Evolutionary conservation across 2,113 vertebrate species (phyloP), one percentile per base, ranked within the genome.

Genomic region (Sorex araneus): DNA sequence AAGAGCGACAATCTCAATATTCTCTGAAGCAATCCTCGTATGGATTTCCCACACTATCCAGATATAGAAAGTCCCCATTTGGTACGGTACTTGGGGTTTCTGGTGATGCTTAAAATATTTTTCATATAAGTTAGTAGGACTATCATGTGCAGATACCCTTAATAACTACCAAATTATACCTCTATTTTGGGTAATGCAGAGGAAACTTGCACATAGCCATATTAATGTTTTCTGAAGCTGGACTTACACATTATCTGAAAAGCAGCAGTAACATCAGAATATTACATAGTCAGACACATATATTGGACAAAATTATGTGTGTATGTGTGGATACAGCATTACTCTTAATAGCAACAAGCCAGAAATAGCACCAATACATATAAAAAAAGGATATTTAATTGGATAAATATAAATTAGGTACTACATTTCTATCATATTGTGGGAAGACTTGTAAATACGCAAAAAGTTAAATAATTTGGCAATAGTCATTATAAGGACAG

Each of bases 341-440:
- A 32, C 23, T 66, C 43, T 75, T 34, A 70, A 66, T 43, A 80
- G 4, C 60, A 18, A 40, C 50, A 81, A 81, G 54, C 69, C 50
- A 34, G 36, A 81, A 70, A 87, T 25, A 79, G 30, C 2, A 8
- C 28, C 36, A 57, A 21, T 87, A 23, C 81, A 15, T 13, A 47
- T 30, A 10, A 0, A 32, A 40, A 16, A 73, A 87, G 12, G 9
- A 16, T 57, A 28, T 76, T 8, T 82, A 71, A 83, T 19, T 87
- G 78, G 21, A 89, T 10, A 36, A 70, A 21, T 25, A 91, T 87
- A 40, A 63, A 75, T 21, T 74, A 50, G 47, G 40, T 50, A 43
- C 30, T 71, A 80, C 87, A 90, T 66, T 89, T 77, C 60, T 80
- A 28, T 21, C 50, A 18, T 80, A 36, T n/a, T 34, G 19, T 76